phyloP scores from a whole-genome alignment of 2,888 invertebrate genomes.

The Mesopsocus fuscifrons region DNA sequence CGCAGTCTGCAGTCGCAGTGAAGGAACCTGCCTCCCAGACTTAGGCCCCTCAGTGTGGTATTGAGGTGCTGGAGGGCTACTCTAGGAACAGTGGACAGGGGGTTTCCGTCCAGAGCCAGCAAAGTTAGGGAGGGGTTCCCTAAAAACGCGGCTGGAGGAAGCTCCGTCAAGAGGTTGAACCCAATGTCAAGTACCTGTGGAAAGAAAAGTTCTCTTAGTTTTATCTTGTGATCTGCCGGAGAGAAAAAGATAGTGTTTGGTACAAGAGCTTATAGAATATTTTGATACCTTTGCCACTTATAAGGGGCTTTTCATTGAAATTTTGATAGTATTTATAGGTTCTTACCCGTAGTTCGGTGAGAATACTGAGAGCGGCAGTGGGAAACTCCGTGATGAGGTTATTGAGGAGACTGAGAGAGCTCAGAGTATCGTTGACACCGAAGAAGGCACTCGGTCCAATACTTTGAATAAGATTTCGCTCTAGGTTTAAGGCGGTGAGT shows the following conservation, averaged over 20 bases:
- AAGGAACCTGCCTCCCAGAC: constrained; percentile 71
- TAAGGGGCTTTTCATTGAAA: too few relatives aligned
- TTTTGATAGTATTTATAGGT: too few relatives aligned
- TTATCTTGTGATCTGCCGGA: neutral
- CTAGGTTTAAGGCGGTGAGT: constrained; percentile 70
- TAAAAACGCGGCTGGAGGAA: constrained; percentile 61
- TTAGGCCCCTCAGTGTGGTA: constrained; percentile 63
- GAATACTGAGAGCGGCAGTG: constrained; percentile 51
- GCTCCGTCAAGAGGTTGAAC: constrained; percentile 67
- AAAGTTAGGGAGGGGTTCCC: constrained; percentile 71
- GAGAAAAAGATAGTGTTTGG: too few relatives aligned
- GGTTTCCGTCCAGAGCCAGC: constrained; percentile 79
- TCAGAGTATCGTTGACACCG: constrained; percentile 62
- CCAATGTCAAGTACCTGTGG: constrained; percentile 71
- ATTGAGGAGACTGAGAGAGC: constrained; percentile 73
- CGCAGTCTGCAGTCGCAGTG: constrained; percentile 73
- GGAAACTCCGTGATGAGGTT: constrained; percentile 79
- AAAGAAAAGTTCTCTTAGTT: too few relatives aligned
- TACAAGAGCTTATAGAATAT: too few relatives aligned
- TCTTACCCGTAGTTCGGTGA: constrained; percentile 52
- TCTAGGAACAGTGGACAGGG: constrained; percentile 63
- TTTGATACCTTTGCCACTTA: too few relatives aligned
- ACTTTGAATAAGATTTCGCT: constrained; percentile 66
- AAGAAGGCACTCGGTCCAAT: constrained; percentile 56
- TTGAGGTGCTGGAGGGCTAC: constrained; percentile 61